A percentile compares a stretch with the other conserved stretches of the same genome.
Evolutionary conservation across 2,797 vertebrate genomes (phyloP).

Genomic region (Liasis olivaceus): DNA sequence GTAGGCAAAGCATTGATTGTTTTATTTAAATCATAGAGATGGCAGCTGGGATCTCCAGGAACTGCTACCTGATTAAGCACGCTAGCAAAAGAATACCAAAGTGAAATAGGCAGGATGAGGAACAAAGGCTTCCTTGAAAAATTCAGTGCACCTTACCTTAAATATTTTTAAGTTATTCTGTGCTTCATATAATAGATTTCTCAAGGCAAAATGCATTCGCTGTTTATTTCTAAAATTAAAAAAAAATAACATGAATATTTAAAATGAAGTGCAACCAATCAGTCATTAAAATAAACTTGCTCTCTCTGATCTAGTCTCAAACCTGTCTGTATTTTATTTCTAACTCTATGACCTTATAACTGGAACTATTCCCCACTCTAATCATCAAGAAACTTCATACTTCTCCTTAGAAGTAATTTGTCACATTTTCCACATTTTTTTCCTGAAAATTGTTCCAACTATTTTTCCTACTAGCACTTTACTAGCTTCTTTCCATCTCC

Average conservation of each 20-base stretch:
- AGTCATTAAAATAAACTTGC: neutral
- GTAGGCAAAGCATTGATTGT: neutral
- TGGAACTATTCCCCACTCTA: neutral
- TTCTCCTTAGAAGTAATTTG: neutral
- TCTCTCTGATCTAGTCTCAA: neutral
- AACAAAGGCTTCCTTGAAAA: slow-evolving; percentile 20
- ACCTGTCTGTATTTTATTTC: neutral
- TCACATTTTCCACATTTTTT: neutral
- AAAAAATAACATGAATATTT: slow-evolving; percentile 15
- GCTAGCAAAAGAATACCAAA: neutral
- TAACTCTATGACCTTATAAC: neutral
- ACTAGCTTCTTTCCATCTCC: neutral
- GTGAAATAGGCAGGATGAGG: neutral
- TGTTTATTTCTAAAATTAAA: slow-evolving; percentile 85
- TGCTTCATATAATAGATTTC: slow-evolving; percentile 92
- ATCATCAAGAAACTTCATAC: neutral
- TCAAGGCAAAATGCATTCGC: slow-evolving; percentile 96
- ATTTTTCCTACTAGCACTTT: neutral
- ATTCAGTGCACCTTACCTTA: slow-evolving; percentile 80
- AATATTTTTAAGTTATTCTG: slow-evolving; percentile 99
- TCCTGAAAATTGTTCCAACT: neutral
- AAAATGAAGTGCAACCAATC: neutral
- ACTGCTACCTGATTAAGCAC: neutral
- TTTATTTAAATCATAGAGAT: neutral
- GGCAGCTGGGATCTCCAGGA: neutral